Evolutionary conservation across 1,140 invertebrate species (phyloP).

Genomic region (Sipha flava): DNA sequence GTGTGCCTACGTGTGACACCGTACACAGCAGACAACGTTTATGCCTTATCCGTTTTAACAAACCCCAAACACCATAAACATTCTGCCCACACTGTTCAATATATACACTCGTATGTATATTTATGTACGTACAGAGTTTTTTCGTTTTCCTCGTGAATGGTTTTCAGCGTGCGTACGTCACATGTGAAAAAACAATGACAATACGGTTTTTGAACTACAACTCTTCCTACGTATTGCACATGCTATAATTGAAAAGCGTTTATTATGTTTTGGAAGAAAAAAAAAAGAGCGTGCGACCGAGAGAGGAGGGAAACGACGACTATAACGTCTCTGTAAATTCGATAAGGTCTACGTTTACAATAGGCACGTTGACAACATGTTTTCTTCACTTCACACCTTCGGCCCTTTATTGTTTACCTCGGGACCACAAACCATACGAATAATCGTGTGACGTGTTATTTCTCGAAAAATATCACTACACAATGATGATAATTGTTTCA

Average conservation of each 20-base stretch:
- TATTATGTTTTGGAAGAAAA: background rate
- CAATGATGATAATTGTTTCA: background rate
- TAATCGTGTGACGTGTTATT: background rate
- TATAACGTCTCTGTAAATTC: background rate
- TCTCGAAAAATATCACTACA: background rate
- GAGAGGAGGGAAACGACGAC: background rate
- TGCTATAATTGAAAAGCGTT: conserved; percentile 10
- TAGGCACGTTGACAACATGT: conserved; percentile 17
- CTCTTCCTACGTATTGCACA: conserved; percentile 17
- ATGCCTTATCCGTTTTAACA: background rate
- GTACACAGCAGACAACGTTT: no score
- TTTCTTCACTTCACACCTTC: conserved; percentile 20
- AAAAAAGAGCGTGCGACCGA: background rate
- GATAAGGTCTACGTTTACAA: background rate
- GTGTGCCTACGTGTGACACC: no score
- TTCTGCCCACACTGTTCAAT: background rate
- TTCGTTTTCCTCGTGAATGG: background rate
- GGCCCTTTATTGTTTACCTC: background rate
- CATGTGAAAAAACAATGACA: background rate
- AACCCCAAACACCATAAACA: background rate
- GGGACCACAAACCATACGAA: background rate
- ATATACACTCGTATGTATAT: no score
- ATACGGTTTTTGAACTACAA: background rate
- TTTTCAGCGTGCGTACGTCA: background rate
- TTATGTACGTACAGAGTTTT: background rate